Percentiles rank a stretch among this genome's conserved stretches.
phyloP scores from a whole-genome alignment of 2,113 vertebrate genomes.

The Bucco capensis region DNA sequence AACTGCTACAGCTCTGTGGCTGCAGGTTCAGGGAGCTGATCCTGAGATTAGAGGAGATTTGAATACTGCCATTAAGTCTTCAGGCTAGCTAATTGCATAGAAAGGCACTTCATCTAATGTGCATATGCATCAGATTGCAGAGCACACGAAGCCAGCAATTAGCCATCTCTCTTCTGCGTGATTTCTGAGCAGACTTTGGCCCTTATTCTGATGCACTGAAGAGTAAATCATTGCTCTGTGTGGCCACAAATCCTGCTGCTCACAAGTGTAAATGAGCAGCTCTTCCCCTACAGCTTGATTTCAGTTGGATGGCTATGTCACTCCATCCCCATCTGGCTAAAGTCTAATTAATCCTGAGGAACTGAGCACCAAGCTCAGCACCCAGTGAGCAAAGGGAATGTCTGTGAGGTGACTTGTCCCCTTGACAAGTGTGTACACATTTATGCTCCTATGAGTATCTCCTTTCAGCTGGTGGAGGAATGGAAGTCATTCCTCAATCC shows the following conservation, averaged over 20 bases:
- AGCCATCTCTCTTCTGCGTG: neutral
- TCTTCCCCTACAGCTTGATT: neutral
- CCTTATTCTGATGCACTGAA: neutral
- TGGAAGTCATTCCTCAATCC: constrained; percentile 47
- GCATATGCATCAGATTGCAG: neutral
- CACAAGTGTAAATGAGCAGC: neutral
- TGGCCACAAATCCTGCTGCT: constrained; percentile 24
- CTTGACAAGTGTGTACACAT: neutral
- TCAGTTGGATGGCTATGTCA: too few relatives aligned
- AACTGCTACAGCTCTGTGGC: neutral
- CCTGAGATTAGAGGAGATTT: too few relatives aligned
- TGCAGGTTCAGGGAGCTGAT: neutral
- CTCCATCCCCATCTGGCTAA: neutral
- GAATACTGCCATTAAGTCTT: neutral
- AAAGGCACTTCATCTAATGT: constrained; percentile 7
- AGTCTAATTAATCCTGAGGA: constrained; percentile 31
- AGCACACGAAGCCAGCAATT: neutral
- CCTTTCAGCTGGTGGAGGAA: neutral
- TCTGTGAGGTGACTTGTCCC: constrained; percentile 20
- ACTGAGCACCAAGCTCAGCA: constrained; percentile 34
- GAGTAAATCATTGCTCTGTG: neutral
- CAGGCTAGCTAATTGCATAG: neutral
- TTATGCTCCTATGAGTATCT: neutral
- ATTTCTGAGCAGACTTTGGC: neutral
- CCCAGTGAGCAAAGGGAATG: constrained; percentile 19